Evolutionary conservation across 2,797 vertebrate species (phyloP), one percentile per base, ranked within the genome.

Genomic region (Lithobates sylvaticus): DNA sequence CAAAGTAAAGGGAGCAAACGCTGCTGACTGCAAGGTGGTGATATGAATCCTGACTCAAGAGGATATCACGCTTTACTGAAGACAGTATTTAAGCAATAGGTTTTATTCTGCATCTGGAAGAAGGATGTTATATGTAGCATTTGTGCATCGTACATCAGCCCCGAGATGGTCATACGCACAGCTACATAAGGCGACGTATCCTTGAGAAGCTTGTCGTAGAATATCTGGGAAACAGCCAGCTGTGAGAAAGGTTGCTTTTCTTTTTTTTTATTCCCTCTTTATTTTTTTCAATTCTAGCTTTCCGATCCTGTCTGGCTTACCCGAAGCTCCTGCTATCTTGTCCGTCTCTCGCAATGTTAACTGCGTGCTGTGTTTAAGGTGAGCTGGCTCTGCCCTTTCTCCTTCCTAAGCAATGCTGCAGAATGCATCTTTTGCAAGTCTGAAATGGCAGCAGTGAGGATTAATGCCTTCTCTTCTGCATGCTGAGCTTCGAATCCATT

Each of bases 291-390:
- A 39, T 69, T 47, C 69, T 78, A 44, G 68, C 42, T 75, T 75
- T 54, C 64, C 29, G 39, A 75, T 47, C 67, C 50, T 61, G 13
- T 23, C 82, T 23, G 64, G 54, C 27, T 64, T 18, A 80, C 84
- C 76, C 76, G 32, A 61, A 67, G 61, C 91, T 90, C 89, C 92
- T 91, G 92, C 93, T 92, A 94, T 94, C 96, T 95, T 93, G 96
- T 96, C 97, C 96, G 94, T 96, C 95, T 95, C 93, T 95, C 95
- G 95, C 95, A 94, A 95, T 95, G 96, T 97, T 97, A 96, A 96
- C 96, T 96, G 96, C 96, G 96, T 95, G 94, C 96, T 93, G 95
- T 95, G 92, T 95, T 95, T 95, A 96, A 96, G 95, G 96, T 97
- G 95, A 94, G 96, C 93, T 89, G 93, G 93, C 92, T 93, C 92